Base-by-base conservation (phyloP, 2,888 invertebrate species). In the Coleophora deauratella region DNA sequence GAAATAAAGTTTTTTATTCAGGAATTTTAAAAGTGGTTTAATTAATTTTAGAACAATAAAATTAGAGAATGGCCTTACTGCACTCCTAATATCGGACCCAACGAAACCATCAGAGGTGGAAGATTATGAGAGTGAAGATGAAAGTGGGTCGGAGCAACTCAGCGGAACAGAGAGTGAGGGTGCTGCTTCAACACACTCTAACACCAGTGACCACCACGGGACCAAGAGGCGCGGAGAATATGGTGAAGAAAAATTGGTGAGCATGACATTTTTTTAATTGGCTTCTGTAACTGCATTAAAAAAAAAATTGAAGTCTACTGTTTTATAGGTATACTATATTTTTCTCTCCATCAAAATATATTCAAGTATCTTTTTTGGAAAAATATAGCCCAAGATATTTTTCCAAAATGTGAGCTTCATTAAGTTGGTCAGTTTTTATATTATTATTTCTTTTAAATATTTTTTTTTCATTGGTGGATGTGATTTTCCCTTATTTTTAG, bases 61-160 rank as follows among this genome's bases (percentile, higher is more conserved):
- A 34, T 72, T 94, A 41, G 74, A 87, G 43, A 94, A 94, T 84
- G 93, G 93, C 0, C 68, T 94, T 49, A 91, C 88, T 40, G 93
- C 90, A 3, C 79, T 93, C 35, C 74, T 94, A 8, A 91, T 94
- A 56, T 90, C 93, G 6, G 93, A 93, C 63, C 85, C 80, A 8
- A 77, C 69, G 48, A 66, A 66, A 11, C 65, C 72, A 9, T 42
- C 58, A 2, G 48, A 45, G n/a, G 65, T 66, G 42, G 75, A 57
- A 37, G 59, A 47, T 1, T 63, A 59, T 36, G 71, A 75, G 4
- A 76, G 74, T 55, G 78, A 77, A 15, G 84, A 80, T 31, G 73
- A 74, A 15, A 71, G 68, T 54, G 66, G 70, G 1, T 62, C 71
- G 2, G 74, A 78, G 15, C 75, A 72, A 30, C 56, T 51, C 34